A percentile compares a stretch with the other conserved stretches of the same genome.
Conservation (phyloP, 1,140 invertebrate genomes). For the Drosophila grimshawi region DNA sequence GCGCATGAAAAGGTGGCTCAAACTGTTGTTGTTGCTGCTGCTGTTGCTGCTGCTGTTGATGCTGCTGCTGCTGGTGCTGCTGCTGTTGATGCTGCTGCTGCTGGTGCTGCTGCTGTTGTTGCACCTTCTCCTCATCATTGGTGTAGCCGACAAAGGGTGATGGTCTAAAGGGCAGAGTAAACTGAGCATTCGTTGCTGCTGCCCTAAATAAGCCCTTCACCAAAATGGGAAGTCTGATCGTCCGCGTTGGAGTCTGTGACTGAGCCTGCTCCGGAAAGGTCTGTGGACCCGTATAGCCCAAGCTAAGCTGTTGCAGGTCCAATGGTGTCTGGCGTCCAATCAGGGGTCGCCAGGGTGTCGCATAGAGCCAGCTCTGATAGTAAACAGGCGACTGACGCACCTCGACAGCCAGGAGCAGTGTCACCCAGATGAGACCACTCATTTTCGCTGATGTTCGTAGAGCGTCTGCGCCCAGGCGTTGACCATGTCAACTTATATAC, state of each 20-base stretch:
- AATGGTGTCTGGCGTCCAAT: background rate
- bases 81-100: background rate
- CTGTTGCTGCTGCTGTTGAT: constrained; percentile 12
- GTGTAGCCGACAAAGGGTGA: constrained; percentile 51
- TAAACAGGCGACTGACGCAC: constrained; percentile 6
- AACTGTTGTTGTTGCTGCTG: background rate
- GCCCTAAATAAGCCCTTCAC: constrained; percentile 15
- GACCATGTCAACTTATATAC: constrained; percentile 36
- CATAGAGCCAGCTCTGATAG: constrained; percentile 31
- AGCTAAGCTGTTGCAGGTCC: constrained; percentile 11
- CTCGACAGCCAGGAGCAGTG: constrained; percentile 2
- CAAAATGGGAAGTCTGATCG: constrained; percentile 14
- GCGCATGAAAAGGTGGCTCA: constrained; percentile 36
- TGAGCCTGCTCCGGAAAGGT: constrained; percentile 20
- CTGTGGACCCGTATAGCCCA: constrained; percentile 39
- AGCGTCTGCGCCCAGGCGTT: constrained; percentile 20
- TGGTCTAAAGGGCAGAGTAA: constrained; percentile 41
- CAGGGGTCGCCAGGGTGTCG: constrained; percentile 36
- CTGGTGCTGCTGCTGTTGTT: background rate
- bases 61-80: background rate
- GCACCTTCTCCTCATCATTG: background rate
- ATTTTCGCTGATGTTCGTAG: constrained; percentile 38
- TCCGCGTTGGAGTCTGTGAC: background rate
- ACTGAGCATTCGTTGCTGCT: background rate
- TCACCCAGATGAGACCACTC: background rate